Conservation (phyloP, 2,888 invertebrate species). For the Poecilus cupreus region DNA sequence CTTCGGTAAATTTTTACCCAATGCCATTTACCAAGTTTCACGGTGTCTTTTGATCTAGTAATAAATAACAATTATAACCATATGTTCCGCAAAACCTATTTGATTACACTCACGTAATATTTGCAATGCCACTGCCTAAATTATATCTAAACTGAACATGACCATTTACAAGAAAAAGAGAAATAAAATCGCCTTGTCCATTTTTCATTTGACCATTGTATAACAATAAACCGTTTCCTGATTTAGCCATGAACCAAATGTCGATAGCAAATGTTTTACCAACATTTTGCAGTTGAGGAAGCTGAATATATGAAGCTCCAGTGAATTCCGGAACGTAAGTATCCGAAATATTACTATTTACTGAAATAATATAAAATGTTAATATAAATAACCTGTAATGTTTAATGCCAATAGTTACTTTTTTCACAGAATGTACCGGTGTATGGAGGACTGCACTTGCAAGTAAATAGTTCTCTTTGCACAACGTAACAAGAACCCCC, state of each 20-base stretch:
- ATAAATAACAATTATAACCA: background rate
- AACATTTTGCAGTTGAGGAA: constrained; percentile 83
- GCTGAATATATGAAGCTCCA: constrained; percentile 85
- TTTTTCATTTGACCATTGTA: constrained; percentile 89
- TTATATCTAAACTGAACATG: constrained; percentile 91
- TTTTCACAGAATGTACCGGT: constrained; percentile 85
- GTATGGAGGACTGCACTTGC: constrained; percentile 78
- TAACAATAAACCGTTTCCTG: constrained; percentile 86
- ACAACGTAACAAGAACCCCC: constrained; percentile 76
- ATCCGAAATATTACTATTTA: constrained; percentile 73
- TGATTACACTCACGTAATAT: constrained; percentile 79
- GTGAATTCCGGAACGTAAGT: constrained; percentile 83
- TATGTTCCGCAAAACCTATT: background rate
- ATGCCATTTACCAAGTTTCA: constrained; percentile 87
- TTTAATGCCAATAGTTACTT: constrained; percentile 82
- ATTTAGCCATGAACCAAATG: constrained; percentile 87
- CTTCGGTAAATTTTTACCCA: constrained; percentile 83
- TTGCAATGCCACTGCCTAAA: constrained; percentile 90
- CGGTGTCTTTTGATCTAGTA: constrained; percentile 74
- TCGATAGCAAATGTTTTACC: constrained; percentile 86
- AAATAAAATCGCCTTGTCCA: constrained; percentile 89
- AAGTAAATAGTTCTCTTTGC: constrained; percentile 75
- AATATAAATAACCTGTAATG: background rate
- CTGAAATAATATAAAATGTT: constrained; percentile 65
- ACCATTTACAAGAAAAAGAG: constrained; percentile 86